Conservation (phyloP, 1,140 invertebrate species). For the Paralvinella palmiformis region DNA sequence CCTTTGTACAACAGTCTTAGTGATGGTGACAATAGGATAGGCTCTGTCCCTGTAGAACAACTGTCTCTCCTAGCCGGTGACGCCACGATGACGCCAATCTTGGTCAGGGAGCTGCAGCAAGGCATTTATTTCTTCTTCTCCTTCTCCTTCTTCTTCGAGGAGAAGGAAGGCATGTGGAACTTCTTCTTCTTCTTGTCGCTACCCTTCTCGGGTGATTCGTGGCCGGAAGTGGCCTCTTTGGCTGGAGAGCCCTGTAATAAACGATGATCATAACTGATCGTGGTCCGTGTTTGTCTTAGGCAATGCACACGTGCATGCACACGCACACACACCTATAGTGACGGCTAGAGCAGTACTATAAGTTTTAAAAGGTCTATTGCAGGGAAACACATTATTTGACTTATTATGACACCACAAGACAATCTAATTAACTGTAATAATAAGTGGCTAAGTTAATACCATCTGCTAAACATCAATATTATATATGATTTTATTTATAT, state of each 20-base stretch:
- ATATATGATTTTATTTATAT: too few species aligned
- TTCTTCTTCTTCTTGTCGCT: conserved; percentile 48
- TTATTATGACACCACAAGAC: background rate
- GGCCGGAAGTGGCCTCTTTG: conserved; percentile 30
- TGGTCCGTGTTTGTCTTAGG: background rate
- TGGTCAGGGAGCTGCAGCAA: too few species aligned
- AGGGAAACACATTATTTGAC: background rate
- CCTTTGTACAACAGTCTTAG: too few species aligned
- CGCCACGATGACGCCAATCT: too few species aligned
- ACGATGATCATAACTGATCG: background rate
- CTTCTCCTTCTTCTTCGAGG: conserved; percentile 45
- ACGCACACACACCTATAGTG: too few species aligned
- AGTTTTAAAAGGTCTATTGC: background rate
- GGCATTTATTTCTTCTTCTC: conserved; percentile 19
- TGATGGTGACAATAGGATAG: too few species aligned
- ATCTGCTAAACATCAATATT: too few species aligned
- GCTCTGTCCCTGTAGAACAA: too few species aligned
- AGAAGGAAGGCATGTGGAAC: conserved; percentile 49
- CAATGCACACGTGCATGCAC: background rate
- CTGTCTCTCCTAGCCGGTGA: too few species aligned
- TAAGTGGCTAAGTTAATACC: too few species aligned
- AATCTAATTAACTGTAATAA: background rate
- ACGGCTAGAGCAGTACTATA: background rate
- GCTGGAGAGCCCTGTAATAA: conserved; percentile 39
- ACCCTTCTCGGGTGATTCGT: conserved; percentile 39